A percentile compares a stretch with the other conserved stretches of the same genome.
These are phyloP conservation scores for Glaucopsyche alexis DNA, from an alignment of 2,888 invertebrate species.

Conservation along the genomic window DNA sequence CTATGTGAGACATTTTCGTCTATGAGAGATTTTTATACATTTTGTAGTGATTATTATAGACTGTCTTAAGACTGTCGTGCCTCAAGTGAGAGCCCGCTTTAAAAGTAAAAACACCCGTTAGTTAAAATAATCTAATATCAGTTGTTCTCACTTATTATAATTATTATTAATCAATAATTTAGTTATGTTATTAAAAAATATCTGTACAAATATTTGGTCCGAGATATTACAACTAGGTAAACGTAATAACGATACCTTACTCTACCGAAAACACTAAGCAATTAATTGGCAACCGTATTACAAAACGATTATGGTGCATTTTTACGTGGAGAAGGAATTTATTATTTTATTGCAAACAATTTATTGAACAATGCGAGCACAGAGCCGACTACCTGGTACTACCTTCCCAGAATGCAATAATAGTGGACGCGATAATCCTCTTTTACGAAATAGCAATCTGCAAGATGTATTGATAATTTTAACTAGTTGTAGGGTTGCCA, in stretches of 20 bases:
- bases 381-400: slow-evolving; percentile 64
- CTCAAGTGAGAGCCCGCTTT: no score
- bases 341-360: slow-evolving; percentile 42
- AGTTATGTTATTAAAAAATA: no score
- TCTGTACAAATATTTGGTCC: slow-evolving; percentile 10
- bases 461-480: slow-evolving; percentile 62
- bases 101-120: no score
- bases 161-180: no score
- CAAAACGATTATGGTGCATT: slow-evolving; percentile 36
- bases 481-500: slow-evolving; percentile 59
- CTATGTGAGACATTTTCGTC: no score
- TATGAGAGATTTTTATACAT: no score
- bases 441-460: slow-evolving; percentile 69
- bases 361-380: slow-evolving; percentile 59
- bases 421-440: slow-evolving; percentile 70
- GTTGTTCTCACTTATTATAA: no score
- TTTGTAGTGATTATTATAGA: no score
- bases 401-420: slow-evolving; percentile 75
- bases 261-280: slow-evolving; percentile 5
- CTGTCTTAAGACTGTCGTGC: no score
- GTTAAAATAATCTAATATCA: no score
- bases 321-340: slow-evolving; percentile 36
- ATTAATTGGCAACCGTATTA: slow-evolving; percentile 35
- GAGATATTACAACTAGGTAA: background rate
- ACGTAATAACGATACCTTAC: background rate